These are phyloP conservation scores for Caracal caracal DNA, from an alignment of 2,113 vertebrate species.

Conservation along the genomic window DNA sequence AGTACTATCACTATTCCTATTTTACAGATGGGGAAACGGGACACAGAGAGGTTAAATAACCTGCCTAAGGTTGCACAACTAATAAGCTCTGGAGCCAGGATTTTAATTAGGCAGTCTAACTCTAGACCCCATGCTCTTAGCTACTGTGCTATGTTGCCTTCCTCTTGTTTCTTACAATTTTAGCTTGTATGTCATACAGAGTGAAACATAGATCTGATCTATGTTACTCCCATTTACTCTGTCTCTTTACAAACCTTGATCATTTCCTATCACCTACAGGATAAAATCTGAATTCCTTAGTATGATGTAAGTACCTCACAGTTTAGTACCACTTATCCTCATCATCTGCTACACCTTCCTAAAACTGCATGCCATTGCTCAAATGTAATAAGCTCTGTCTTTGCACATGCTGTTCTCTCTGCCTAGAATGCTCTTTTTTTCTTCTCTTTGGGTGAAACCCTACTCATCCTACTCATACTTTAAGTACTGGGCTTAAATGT, in stretches of 20 bases:
- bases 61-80: not conserved
- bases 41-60: not conserved
- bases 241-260: not conserved
- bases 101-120: not conserved
- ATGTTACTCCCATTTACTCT: not conserved
- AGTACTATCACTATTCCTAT: not conserved
- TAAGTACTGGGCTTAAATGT: constrained; percentile 30
- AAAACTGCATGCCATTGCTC: not conserved
- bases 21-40: constrained; percentile 18
- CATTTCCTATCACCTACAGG: not conserved
- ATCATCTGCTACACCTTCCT: not conserved
- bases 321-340: not conserved
- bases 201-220: constrained; percentile 15
- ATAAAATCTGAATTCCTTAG: constrained; percentile 38
- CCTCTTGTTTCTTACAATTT: not conserved
- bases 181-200: not conserved
- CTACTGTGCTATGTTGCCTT: not conserved
- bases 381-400: not conserved
- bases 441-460: not conserved
- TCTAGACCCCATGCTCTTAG: not conserved
- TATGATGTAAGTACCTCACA: not conserved
- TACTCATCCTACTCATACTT: not conserved
- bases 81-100: not conserved
- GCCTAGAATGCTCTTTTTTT: not conserved
- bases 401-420: constrained; percentile 14